phyloP scores from a whole-genome alignment of 2,888 invertebrate species.

The Mesorhabditis spiculigera region DNA sequence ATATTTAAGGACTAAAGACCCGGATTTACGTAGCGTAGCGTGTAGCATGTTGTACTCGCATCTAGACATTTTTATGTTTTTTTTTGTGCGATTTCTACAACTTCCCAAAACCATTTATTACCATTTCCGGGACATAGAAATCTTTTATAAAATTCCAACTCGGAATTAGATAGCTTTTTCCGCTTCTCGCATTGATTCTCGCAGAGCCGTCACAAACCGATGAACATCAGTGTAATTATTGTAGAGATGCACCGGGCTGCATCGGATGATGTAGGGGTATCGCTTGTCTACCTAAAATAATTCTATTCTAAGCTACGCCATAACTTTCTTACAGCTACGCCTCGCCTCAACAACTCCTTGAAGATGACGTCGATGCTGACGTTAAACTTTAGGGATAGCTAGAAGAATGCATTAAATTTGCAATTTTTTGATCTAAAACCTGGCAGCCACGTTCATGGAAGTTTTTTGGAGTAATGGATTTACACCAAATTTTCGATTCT shows the following conservation, averaged over 20 bases:
- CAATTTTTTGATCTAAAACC: background rate
- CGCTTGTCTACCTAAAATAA: slow-evolving; percentile 63
- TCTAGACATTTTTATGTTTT: too few species aligned
- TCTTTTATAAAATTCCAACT: background rate
- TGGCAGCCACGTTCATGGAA: slow-evolving; percentile 64
- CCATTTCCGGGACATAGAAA: too few species aligned
- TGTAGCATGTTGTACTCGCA: too few species aligned
- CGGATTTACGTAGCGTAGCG: too few species aligned
- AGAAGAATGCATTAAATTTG: background rate
- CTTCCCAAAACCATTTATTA: too few species aligned
- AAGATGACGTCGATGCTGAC: slow-evolving; percentile 60
- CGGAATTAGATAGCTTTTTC: background rate
- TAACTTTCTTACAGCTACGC: slow-evolving; percentile 62
- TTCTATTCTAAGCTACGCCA: background rate
- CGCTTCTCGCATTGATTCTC: slow-evolving; percentile 15
- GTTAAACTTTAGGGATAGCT: slow-evolving; percentile 62
- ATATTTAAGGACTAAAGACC: too few species aligned
- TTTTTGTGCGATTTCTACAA: too few species aligned
- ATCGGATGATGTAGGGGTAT: slow-evolving; percentile 63
- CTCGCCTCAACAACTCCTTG: slow-evolving; percentile 62
- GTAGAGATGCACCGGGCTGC: slow-evolving; percentile 65
- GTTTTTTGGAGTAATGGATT: slow-evolving; percentile 64
- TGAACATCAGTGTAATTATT: slow-evolving; percentile 60
- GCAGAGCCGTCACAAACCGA: slow-evolving; percentile 41
- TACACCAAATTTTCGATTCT: slow-evolving; percentile 44